Evolutionary conservation across 2,888 invertebrate genomes (phyloP).

Genomic region (Synanthedon vespiformis): DNA sequence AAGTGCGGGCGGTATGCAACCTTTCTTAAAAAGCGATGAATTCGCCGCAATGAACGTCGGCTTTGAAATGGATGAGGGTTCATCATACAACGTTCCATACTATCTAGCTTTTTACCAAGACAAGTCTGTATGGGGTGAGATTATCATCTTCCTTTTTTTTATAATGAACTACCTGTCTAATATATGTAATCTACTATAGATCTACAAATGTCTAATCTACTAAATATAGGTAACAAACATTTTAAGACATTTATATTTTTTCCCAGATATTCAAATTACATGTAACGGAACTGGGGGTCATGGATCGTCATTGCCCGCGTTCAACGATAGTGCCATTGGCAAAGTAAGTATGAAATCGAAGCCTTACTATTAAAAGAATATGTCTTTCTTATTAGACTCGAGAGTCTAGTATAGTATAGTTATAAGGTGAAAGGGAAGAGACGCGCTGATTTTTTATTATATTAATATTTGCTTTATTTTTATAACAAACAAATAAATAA

Average conservation of each 20-base stretch:
- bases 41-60: conserved; percentile 81
- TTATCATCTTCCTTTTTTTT: background rate
- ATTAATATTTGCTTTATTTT: too few species aligned
- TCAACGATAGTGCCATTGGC: conserved; percentile 77
- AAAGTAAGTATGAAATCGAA: conserved; percentile 49
- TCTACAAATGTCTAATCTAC: too few species aligned
- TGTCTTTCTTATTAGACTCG: too few species aligned
- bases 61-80: conserved; percentile 84
- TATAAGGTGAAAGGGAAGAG: too few species aligned
- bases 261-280: conserved; percentile 58
- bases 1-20: conserved; percentile 77
- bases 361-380: too few species aligned
- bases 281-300: conserved; percentile 84
- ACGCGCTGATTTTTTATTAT: too few species aligned
- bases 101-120: conserved; percentile 77
- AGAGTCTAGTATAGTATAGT: too few species aligned
- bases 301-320: conserved; percentile 78
- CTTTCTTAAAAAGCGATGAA: conserved; percentile 74
- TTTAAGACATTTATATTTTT: background rate
- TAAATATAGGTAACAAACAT: too few species aligned
- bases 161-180: too few species aligned
- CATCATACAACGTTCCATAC: conserved; percentile 57
- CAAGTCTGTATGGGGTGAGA: conserved; percentile 83
- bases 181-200: too few species aligned
- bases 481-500: too few species aligned